phyloP scores from a whole-genome alignment of 2,888 invertebrate genomes.

The Crossocerus cetratus region DNA sequence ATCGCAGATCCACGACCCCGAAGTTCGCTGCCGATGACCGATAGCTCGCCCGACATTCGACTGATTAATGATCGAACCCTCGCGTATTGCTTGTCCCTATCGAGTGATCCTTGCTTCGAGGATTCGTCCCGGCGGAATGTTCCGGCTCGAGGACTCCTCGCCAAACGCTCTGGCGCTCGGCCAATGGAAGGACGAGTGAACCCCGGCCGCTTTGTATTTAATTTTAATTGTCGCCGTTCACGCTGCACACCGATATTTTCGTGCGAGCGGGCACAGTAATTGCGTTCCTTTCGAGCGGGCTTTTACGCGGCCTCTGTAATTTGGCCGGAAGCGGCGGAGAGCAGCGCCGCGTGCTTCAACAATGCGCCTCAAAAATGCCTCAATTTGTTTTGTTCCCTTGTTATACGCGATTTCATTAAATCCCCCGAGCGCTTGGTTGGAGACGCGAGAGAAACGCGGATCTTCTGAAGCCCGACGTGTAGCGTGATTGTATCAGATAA shows the following conservation, averaged over 20 bases:
- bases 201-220: constrained; percentile 21
- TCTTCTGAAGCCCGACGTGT: neutral
- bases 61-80: neutral
- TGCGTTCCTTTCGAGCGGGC: constrained; percentile 17
- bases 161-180: constrained; percentile 24
- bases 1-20: constrained; percentile 31
- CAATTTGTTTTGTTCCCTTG: too few species aligned
- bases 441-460: neutral
- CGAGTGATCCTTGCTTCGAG: too few species aligned
- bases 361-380: neutral
- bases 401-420: constrained; percentile 1
- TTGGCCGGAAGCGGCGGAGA: constrained; percentile 9
- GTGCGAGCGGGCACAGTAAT: constrained; percentile 30
- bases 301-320: too few species aligned
- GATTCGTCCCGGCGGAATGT: neutral
- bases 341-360: constrained; percentile 7
- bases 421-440: neutral
- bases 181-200: constrained; percentile 24
- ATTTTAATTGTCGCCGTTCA: constrained; percentile 31
- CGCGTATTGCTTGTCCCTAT: too few species aligned
- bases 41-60: constrained; percentile 30
- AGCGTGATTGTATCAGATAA: constrained; percentile 12
- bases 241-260: constrained; percentile 21
- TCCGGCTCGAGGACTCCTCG: neutral
- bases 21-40: constrained; percentile 14